phyloP scores from a whole-genome alignment of 2,113 vertebrate species.

The Sceloporus tristichus region DNA sequence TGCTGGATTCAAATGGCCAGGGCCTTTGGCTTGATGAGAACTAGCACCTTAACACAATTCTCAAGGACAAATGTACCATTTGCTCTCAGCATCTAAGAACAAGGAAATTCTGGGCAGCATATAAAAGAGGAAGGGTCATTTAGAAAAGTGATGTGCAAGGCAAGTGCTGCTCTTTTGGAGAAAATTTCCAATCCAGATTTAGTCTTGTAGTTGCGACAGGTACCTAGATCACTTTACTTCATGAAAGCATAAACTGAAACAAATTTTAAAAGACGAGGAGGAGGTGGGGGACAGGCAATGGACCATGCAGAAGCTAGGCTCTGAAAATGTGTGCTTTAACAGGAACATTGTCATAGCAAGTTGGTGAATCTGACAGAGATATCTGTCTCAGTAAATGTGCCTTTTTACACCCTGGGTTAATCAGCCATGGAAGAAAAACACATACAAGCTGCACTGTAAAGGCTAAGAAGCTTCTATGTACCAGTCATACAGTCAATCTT shows the following conservation, averaged over 20 bases:
- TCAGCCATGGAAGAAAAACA: conserved; percentile 69
- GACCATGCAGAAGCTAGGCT: conserved; percentile 60
- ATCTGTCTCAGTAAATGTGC: conserved; percentile 75
- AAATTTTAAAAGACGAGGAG: conserved; percentile 64
- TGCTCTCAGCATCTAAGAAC: neutral
- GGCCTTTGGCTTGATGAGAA: neutral
- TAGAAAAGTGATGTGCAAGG: neutral
- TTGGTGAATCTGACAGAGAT: conserved; percentile 65
- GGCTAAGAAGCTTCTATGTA: conserved; percentile 65
- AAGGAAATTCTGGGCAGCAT: neutral
- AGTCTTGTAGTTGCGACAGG: conserved; percentile 32
- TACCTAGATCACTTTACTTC: conserved; percentile 53
- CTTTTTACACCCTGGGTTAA: conserved; percentile 63
- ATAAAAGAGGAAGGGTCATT: neutral
- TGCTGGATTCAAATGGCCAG: neutral
- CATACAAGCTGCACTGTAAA: conserved; percentile 61
- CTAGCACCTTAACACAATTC: neutral
- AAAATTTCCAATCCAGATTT: conserved; percentile 29
- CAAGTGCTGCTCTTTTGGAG: conserved; percentile 6
- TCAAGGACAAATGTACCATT: neutral
- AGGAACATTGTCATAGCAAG: conserved; percentile 68
- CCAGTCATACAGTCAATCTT: conserved; percentile 46
- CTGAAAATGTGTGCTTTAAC: conserved; percentile 65
- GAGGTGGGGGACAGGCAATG: conserved; percentile 57
- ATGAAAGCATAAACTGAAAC: conserved; percentile 51